phyloP scores from a whole-genome alignment of 2,888 invertebrate species.

The Lasioglossum figueresi region DNA sequence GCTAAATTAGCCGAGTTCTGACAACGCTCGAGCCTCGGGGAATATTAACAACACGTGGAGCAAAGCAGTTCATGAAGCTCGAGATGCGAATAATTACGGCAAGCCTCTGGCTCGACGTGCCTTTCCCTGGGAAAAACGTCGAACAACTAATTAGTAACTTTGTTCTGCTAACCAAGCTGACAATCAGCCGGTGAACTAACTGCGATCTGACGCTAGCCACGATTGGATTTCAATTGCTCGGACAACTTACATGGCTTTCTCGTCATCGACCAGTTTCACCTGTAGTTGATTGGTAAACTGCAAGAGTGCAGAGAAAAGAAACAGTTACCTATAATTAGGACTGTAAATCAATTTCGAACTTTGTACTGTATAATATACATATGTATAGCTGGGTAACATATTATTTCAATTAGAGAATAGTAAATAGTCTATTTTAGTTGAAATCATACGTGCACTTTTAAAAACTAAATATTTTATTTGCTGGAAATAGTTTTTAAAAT shows the following conservation, averaged over 20 bases:
- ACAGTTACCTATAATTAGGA: background rate
- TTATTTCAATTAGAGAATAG: background rate
- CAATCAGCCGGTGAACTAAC: conserved; percentile 21
- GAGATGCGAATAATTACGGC: conserved; percentile 49
- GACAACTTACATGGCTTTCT: background rate
- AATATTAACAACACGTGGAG: conserved; percentile 60
- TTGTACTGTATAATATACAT: no score
- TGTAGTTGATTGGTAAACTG: background rate
- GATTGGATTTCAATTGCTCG: conserved; percentile 4
- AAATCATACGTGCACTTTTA: no score
- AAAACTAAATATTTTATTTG: no score
- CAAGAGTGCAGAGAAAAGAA: background rate
- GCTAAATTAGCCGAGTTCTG: conserved; percentile 24
- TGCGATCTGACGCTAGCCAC: background rate
- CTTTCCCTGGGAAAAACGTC: conserved; percentile 52
- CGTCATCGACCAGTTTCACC: background rate
- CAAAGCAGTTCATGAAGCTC: conserved; percentile 54
- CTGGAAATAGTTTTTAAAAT: no score
- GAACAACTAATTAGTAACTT: conserved; percentile 66
- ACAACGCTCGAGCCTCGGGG: conserved; percentile 18
- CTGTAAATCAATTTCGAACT: background rate
- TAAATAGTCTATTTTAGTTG: no score
- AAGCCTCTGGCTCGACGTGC: conserved; percentile 42
- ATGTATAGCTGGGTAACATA: background rate
- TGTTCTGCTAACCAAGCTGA: conserved; percentile 22